Evolutionary conservation across 2,113 vertebrate genomes (phyloP).

Genomic region (Cryptomyrus ogoouensis): DNA sequence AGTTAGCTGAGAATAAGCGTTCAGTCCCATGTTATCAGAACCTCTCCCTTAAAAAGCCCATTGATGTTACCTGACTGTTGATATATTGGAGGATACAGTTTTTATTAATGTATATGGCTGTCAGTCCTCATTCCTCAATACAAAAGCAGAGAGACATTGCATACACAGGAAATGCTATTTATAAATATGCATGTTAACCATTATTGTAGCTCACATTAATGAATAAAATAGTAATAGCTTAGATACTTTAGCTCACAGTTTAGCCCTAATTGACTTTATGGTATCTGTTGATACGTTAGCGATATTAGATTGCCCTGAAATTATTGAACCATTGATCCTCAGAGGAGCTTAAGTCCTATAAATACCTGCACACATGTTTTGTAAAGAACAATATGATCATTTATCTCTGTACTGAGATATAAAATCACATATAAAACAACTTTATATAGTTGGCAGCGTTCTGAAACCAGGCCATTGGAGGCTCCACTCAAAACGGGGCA

Average conservation of each 20-base stretch:
- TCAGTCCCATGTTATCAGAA: neutral
- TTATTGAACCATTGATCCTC: neutral
- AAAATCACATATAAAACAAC: neutral
- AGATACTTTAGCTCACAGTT: neutral
- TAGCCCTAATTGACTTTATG: neutral
- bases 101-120: neutral
- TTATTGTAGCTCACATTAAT: neutral
- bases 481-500: neutral
- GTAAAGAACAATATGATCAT: neutral
- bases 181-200: neutral
- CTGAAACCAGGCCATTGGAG: neutral
- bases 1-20: neutral
- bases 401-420: neutral
- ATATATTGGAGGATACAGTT: neutral
- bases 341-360: neutral
- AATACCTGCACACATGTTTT: neutral
- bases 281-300: neutral
- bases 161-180: neutral
- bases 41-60: neutral
- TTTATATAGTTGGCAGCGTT: neutral
- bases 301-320: neutral
- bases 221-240: neutral
- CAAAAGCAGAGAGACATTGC: neutral
- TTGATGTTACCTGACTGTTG: neutral
- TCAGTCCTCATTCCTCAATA: neutral